Evolutionary conservation across 2,888 invertebrate genomes (phyloP).

Genomic region (Diarsia mendica): DNA sequence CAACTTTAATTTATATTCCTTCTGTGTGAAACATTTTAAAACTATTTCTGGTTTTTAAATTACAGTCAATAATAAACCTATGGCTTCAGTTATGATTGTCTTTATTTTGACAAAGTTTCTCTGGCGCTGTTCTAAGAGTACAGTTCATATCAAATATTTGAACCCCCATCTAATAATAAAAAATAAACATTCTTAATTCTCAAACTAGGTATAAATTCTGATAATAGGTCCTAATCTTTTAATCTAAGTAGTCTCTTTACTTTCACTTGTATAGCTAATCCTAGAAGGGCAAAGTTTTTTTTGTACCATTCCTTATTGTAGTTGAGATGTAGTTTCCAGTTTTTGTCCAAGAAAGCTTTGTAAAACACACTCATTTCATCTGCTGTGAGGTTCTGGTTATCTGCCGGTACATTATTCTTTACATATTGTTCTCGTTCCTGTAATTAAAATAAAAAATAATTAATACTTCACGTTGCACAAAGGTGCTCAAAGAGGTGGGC

Average conservation of each 20-base stretch:
- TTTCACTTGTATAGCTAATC: conserved; percentile 91
- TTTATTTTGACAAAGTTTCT: too few species aligned
- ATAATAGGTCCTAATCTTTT: conserved; percentile 67
- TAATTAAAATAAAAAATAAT: conserved; percentile 35
- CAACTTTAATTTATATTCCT: too few species aligned
- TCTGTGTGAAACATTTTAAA: too few species aligned
- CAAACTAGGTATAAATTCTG: conserved; percentile 40
- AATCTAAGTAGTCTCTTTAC: conserved; percentile 81
- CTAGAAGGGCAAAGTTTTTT: conserved; percentile 92
- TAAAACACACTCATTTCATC: conserved; percentile 97
- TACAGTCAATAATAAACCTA: too few species aligned
- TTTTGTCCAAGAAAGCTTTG: conserved; percentile 95
- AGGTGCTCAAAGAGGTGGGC: too few species aligned
- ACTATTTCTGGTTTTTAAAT: too few species aligned
- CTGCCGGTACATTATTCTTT: conserved; percentile 83
- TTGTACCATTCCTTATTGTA: conserved; percentile 97
- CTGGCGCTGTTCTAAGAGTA: too few species aligned
- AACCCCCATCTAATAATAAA: conserved; percentile 39
- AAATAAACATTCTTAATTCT: conserved; percentile 43
- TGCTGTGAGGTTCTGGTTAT: conserved; percentile 91
- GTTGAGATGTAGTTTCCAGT: conserved; percentile 93
- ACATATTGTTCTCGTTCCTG: conserved; percentile 91
- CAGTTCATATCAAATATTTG: background rate
- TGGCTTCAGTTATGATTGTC: too few species aligned
- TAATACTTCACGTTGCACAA: too few species aligned